Conservation (phyloP, 2,113 vertebrate species). For the Tenebrosternarchus preto region DNA sequence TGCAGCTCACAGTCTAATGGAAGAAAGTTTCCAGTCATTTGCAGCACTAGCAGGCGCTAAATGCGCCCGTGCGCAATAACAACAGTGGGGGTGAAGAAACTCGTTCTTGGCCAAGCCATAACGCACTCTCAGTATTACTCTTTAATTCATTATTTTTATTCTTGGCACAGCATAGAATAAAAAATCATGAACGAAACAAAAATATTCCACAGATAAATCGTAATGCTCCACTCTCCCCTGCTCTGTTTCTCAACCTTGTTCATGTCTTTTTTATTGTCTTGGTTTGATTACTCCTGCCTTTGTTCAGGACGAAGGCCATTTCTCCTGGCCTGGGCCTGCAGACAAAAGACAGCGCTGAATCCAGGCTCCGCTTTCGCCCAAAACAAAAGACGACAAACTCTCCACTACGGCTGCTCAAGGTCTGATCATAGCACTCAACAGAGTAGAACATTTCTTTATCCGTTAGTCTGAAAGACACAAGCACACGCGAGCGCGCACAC, state of each 20-base stretch:
- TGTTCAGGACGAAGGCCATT: constrained; percentile 39
- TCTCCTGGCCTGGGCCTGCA: constrained; percentile 24
- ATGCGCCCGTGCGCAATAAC: background rate
- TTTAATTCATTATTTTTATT: background rate
- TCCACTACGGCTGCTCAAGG: constrained; percentile 23
- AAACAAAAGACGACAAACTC: constrained; percentile 49
- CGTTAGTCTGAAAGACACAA: constrained; percentile 43
- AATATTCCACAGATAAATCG: constrained; percentile 20
- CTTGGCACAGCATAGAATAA: constrained; percentile 1
- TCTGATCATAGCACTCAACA: constrained; percentile 38
- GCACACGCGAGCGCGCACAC: too few relatives aligned
- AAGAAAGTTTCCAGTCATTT: constrained; percentile 7
- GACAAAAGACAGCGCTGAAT: constrained; percentile 38
- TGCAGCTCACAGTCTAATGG: background rate
- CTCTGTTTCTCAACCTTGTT: constrained; percentile 35
- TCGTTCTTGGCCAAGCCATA: background rate
- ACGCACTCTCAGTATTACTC: background rate
- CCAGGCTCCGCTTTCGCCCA: constrained; percentile 20
- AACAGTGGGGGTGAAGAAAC: background rate
- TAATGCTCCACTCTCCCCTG: background rate
- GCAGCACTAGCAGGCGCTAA: constrained; percentile 3
- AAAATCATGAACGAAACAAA: background rate
- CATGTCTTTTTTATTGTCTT: constrained; percentile 24
- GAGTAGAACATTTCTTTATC: constrained; percentile 38
- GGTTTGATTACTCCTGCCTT: constrained; percentile 39